Evolutionary conservation across 2,113 vertebrate genomes (phyloP), one percentile per base, ranked within the genome.

Genomic region (Falcunculus frontatus): DNA sequence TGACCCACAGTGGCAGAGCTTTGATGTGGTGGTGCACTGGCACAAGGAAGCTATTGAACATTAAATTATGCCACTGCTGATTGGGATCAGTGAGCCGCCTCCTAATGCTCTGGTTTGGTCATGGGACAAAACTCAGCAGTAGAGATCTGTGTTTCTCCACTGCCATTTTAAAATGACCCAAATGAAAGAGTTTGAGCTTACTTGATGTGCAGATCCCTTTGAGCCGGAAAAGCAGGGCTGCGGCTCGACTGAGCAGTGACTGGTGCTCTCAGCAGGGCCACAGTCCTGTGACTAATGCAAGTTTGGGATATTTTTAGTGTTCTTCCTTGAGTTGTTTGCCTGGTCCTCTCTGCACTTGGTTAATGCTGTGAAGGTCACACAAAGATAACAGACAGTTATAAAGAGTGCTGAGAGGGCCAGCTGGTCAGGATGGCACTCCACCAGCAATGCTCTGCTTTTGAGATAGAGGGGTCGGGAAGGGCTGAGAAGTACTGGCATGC

Each of bases 281-380:
- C 30, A 46, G 77, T 90, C 91, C 69, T 89, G 85, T 93, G 92
- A 84, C 87, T 68, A 39, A 77, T 2, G 8, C 47, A 83, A 46
- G 52, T 86, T 86, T 19, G 63, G 82, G 84, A 21, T 95, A 96
- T 92, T 95, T 96, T 88, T 93, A 90, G 92, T 84, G 29, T 21
- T 85, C 47, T 76, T 95, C 59, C 93, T 94, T 96, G 82, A 75
- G 92, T 94, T 94, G 81, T 94, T 96, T 90, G 73, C 29, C 53
- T 92, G 60, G 47, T 70, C 73, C 56, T 95, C 78, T 82, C 55
- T 39, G 32, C 2, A 15, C 93, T 89, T 75, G 67, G 59, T 80
- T 90, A 25, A 69, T 3, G 3, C 80, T 1, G 33, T 96, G 92
- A 96, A 96, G 96, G 96, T 97, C 94, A 92, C 63, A 30, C 63